These are phyloP conservation scores for Bombyx mandarina DNA, from an alignment of 1,140 invertebrate genomes.

Conservation along the genomic window DNA sequence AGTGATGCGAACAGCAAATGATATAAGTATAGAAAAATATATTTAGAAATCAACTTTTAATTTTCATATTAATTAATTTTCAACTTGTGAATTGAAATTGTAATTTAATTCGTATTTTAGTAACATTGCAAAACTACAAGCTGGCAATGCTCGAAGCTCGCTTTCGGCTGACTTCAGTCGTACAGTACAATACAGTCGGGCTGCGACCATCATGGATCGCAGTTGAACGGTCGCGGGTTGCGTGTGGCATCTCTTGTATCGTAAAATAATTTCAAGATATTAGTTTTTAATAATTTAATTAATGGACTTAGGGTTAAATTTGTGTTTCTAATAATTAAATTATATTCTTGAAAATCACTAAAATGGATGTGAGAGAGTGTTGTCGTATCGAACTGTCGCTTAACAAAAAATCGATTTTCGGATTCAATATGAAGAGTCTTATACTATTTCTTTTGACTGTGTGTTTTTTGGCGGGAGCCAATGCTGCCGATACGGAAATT, in stretches of 20 bases:
- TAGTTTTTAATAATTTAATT: conserved; percentile 35
- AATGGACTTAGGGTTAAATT: conserved; percentile 34
- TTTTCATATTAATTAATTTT: too few species aligned
- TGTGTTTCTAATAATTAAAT: conserved; percentile 19
- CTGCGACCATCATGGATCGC: conserved; percentile 61
- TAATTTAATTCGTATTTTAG: too few species aligned
- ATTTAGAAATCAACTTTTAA: too few species aligned
- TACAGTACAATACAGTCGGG: conserved; percentile 43
- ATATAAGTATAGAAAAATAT: too few species aligned
- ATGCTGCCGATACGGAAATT: conserved; percentile 39
- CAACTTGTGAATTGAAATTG: too few species aligned
- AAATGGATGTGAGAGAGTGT: conserved; percentile 65
- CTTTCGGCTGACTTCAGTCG: conserved; percentile 23
- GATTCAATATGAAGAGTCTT: conserved; percentile 56
- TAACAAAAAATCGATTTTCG: conserved; percentile 69
- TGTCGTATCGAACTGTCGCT: conserved; percentile 63
- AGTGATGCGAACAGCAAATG: too few species aligned
- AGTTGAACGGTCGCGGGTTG: conserved; percentile 41
- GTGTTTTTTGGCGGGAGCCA: conserved; percentile 39
- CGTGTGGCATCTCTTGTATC: conserved; percentile 44
- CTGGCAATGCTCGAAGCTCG: conserved; percentile 1
- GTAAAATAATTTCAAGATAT: conserved; percentile 27
- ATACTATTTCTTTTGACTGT: conserved; percentile 58
- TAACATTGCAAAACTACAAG: too few species aligned
- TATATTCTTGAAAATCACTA: conserved; percentile 18